Conservation (phyloP, 64 coral and sea anemone genomes). For the Dendronephthya gigantea region DNA sequence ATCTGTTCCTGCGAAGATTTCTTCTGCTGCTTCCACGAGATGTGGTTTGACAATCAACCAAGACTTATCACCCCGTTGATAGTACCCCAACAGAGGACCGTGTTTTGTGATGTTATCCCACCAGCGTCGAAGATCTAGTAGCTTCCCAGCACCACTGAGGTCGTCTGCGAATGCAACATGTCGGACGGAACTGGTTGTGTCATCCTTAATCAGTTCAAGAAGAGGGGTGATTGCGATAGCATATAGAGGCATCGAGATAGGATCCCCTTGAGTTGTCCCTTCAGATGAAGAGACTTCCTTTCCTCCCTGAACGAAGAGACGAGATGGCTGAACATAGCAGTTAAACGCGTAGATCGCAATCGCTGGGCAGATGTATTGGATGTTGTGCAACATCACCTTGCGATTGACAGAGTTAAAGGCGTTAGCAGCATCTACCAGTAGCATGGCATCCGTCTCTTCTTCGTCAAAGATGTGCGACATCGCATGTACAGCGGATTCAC, state of each 20-base stretch:
- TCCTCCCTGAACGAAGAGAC: neutral
- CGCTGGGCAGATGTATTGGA: neutral
- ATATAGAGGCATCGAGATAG: neutral
- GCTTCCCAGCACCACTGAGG: neutral
- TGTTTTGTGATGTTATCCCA: neutral
- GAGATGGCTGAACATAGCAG: neutral
- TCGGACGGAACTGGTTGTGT: neutral
- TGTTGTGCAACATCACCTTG: neutral
- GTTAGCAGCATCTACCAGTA: neutral
- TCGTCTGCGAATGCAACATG: neutral
- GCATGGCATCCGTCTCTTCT: neutral
- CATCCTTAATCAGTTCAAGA: neutral
- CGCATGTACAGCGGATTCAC: conserved; percentile 11
- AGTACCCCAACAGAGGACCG: neutral
- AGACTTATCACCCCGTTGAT: neutral
- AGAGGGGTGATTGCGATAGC: neutral
- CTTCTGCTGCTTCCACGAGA: neutral
- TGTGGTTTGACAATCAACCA: neutral
- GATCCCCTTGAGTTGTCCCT: neutral
- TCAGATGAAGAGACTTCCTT: neutral
- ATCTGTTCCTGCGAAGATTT: neutral
- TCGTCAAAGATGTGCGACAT: neutral
- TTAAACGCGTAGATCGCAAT: neutral
- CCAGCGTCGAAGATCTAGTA: neutral
- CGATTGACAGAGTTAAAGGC: neutral